phyloP scores from a whole-genome alignment of 2,797 vertebrate genomes.

The Danionella dracula region DNA sequence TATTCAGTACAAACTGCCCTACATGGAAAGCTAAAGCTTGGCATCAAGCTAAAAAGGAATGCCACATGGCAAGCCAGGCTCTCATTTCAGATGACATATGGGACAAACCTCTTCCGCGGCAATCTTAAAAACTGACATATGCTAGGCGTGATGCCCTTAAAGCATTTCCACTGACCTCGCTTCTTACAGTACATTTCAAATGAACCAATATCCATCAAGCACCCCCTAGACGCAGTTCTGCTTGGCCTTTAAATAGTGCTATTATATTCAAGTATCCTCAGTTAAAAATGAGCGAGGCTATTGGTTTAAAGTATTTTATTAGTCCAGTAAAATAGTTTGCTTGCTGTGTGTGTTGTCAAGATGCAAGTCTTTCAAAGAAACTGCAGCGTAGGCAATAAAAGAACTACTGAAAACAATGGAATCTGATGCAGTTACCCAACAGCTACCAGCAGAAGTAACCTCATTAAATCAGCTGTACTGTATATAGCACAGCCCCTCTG shows the following conservation, averaged over 20 bases:
- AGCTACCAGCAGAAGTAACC: constrained; percentile 1
- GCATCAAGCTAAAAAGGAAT: constrained; percentile 7
- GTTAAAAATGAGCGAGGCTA: not conserved
- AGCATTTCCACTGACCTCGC: not conserved
- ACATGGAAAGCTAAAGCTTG: constrained; percentile 10
- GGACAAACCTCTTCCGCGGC: not conserved
- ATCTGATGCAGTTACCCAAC: not conserved
- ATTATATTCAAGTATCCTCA: not conserved
- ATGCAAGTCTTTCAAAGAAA: constrained; percentile 4
- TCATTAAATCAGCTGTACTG: not conserved
- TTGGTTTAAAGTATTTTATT: constrained; percentile 7
- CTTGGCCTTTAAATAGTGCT: not conserved
- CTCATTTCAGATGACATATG: constrained; percentile 5
- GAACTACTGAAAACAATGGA: constrained; percentile 27
- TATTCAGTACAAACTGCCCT: constrained; percentile 23
- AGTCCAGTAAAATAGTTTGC: not conserved
- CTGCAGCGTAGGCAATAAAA: constrained; percentile 28
- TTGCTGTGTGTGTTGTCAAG: constrained; percentile 7
- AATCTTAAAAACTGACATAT: constrained; percentile 8
- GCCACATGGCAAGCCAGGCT: not conserved
- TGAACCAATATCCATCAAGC: not conserved
- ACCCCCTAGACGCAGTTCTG: not conserved
- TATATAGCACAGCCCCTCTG: not conserved
- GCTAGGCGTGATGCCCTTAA: not conserved
- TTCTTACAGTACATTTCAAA: not conserved